phyloP scores from a whole-genome alignment of 2,888 invertebrate species.

The Allophyes oxyacanthae region DNA sequence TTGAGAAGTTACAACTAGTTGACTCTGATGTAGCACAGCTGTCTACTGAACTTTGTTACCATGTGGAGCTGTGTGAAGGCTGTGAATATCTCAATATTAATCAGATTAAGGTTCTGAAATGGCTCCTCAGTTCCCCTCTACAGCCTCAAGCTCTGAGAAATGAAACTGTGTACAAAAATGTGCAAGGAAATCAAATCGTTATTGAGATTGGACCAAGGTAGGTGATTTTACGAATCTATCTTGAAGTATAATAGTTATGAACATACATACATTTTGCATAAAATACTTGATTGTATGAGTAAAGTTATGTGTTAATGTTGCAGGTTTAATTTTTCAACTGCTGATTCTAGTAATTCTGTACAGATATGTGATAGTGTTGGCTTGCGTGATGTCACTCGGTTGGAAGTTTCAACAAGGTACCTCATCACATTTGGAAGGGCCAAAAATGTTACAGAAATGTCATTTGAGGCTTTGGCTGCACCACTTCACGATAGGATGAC shows the following conservation, averaged over 20 bases:
- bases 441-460: conserved; percentile 72
- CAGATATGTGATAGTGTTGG: conserved; percentile 97
- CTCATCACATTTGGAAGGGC: conserved; percentile 86
- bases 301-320: conserved; percentile 36
- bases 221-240: background rate
- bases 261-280: too few species aligned
- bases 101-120: conserved; percentile 91
- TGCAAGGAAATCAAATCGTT: conserved; percentile 80
- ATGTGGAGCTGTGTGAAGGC: conserved; percentile 90
- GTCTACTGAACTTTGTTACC: conserved; percentile 94
- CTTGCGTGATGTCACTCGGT: conserved; percentile 92
- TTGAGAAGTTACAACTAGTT: conserved; percentile 86
- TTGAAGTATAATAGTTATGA: too few species aligned
- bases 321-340: conserved; percentile 98
- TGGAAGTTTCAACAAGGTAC: conserved; percentile 96
- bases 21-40: conserved; percentile 85
- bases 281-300: background rate
- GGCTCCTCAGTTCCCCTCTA: conserved; percentile 94
- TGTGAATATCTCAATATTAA: conserved; percentile 87
- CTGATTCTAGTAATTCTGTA: conserved; percentile 98
- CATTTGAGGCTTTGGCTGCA: conserved; percentile 86
- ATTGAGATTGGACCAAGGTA: conserved; percentile 97
- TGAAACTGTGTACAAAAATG: conserved; percentile 83
- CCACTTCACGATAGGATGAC: conserved; percentile 98
- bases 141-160: conserved; percentile 89